Base-by-base conservation (phyloP, 2,113 vertebrate genomes). In the Barnardius zonarius region DNA sequence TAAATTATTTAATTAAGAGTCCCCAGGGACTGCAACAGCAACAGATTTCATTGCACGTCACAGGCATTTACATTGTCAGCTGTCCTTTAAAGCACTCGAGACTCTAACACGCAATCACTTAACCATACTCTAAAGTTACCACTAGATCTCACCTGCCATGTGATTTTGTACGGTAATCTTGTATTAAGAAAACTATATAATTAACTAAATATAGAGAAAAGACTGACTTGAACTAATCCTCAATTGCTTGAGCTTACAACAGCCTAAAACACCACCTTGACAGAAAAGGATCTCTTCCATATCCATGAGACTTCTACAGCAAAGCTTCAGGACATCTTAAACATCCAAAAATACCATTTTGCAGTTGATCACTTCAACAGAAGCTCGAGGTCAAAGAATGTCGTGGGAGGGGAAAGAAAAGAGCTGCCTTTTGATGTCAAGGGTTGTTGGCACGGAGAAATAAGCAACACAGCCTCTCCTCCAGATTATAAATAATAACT, bases 341-440 rank as follows among this genome's bases (percentile, higher is more conserved):
- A 78, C 30, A 78, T 86, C 48, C 68, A 80, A 90, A 95, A 94
- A 93, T 93, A 92, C 5, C 18, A 68, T 74, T 94, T 69, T 77
- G 43, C 64, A 86, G 80, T 48, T 95, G 91, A 96, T 97, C 73
- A 41, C 73, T 94, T 93, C 83, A 92, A 78, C 95, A 96, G 93
- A 92, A 93, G 73, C 73, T 77, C 7, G 1, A 73, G 95, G 93
- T 96, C 96, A 96, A 35, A 86, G 51, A 94, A 95, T 86, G 95
- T 88, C 95, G 4, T 95, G 95, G 95, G 95, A 97, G 86, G 93
- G 51, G 85, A 96, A 90, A 95, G 57, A 92, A 55, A 90, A 88
- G 79, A 92, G 61, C 90, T 51, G 24, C 52, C 83, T 75, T 86
- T 92, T 78, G 86, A 92, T 94, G 92, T 94, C 69, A 96, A 84